phyloP scores from a whole-genome alignment of 2,113 vertebrate genomes.

The Saguinus midas region DNA sequence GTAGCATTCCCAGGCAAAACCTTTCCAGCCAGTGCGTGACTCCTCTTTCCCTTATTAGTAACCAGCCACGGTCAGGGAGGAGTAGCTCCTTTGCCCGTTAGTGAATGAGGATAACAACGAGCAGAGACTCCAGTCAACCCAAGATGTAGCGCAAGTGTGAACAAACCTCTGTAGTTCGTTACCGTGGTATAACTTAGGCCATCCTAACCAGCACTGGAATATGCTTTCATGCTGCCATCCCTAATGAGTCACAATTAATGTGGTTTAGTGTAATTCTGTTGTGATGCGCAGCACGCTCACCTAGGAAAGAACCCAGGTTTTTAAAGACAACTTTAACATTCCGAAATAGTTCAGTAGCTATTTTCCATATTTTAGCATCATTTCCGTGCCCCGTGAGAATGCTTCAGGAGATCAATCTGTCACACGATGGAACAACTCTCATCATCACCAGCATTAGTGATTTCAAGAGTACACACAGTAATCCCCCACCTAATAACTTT shows the following conservation, averaged over 20 bases:
- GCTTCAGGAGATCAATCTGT: not conserved
- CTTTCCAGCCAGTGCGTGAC: not conserved
- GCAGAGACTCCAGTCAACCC: not conserved
- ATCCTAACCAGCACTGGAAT: not conserved
- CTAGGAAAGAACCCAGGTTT: not conserved
- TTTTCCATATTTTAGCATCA: not conserved
- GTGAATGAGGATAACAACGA: not conserved
- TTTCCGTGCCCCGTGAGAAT: not conserved
- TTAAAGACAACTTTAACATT: not conserved
- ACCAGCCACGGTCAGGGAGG: not conserved
- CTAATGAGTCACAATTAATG: not conserved
- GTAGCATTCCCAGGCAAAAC: not conserved
- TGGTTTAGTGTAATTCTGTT: not conserved
- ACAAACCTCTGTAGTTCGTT: not conserved
- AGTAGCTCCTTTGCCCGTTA: not conserved
- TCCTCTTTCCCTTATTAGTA: not conserved
- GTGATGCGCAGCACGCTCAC: not conserved
- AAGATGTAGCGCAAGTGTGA: rapidly evolving
- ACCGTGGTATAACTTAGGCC: rapidly evolving
- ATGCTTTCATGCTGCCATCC: not conserved
- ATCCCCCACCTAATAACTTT: not conserved
- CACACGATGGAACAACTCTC: not conserved
- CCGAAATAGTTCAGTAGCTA: not conserved
- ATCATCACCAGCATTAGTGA: not conserved
- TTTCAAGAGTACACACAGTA: not conserved